Conservation (phyloP, 2,797 vertebrate genomes). For the Euthynnus affinis region DNA sequence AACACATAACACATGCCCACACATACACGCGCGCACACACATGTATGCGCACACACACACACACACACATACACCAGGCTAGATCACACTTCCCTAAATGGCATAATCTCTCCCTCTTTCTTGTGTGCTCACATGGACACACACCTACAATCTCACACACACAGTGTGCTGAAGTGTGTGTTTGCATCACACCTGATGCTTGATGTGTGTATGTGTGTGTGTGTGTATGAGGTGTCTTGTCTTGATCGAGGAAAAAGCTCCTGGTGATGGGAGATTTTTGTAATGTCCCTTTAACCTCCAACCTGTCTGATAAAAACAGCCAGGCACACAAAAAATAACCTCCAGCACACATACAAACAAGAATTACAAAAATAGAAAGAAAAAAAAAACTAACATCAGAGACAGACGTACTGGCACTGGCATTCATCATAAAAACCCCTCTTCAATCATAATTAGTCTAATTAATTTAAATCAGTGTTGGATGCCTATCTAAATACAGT, state of each 20-base stretch:
- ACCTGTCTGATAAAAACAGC: constrained; percentile 59
- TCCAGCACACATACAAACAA: constrained; percentile 58
- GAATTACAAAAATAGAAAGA: constrained; percentile 42
- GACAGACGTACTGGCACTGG: constrained; percentile 84
- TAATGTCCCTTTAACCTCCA: constrained; percentile 78
- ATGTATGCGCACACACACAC: constrained; percentile 17
- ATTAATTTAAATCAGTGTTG: constrained; percentile 84
- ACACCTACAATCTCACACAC: constrained; percentile 14
- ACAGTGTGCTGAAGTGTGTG: constrained; percentile 31
- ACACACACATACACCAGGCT: constrained; percentile 32
- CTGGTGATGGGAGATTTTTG: constrained; percentile 40
- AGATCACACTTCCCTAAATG: constrained; percentile 61
- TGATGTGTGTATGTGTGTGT: constrained; percentile 44
- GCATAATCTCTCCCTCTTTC: constrained; percentile 55
- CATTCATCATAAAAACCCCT: constrained; percentile 83
- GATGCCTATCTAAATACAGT: constrained; percentile 83
- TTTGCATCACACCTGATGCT: constrained; percentile 69
- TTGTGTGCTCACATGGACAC: constrained; percentile 26
- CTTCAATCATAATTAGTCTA: constrained; percentile 85
- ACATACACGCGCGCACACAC: constrained; percentile 8
- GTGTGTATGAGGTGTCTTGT: constrained; percentile 23
- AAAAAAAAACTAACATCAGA: constrained; percentile 62
- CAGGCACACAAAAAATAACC: constrained; percentile 73
- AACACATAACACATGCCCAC: constrained; percentile 55
- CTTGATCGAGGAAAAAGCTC: constrained; percentile 48